Percentiles rank a stretch among this genome's conserved stretches.
These are phyloP conservation scores for Chitala chitala DNA, from an alignment of 2,113 vertebrate genomes.

Conservation along the genomic window DNA sequence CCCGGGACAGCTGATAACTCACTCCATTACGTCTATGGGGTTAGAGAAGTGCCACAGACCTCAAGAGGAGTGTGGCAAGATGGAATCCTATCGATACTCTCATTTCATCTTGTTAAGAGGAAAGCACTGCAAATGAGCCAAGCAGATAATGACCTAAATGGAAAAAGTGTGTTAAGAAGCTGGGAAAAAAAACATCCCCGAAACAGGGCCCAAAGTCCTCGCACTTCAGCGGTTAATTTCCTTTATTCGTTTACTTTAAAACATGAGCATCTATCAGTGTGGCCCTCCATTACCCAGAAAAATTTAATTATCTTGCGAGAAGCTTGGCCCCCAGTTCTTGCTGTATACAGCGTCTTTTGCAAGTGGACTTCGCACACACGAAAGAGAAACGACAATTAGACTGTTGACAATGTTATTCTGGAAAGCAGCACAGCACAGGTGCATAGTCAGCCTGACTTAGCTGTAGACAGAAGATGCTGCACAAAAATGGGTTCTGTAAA, in stretches of 20 bases:
- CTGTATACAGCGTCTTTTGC: not conserved
- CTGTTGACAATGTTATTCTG: not conserved
- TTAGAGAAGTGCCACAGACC: not conserved
- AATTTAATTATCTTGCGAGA: conserved; percentile 15
- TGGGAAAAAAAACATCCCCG: not conserved
- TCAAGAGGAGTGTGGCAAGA: not conserved
- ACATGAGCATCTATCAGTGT: not conserved
- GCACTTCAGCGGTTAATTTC: conserved; percentile 14
- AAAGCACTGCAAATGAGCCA: conserved; percentile 13
- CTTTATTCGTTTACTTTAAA: conserved; percentile 14
- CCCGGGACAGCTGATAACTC: not conserved
- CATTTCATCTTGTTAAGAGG: conserved; percentile 20
- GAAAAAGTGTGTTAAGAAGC: conserved; percentile 16
- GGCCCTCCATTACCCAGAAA: not conserved
- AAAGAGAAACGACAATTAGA: not conserved
- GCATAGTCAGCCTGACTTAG: not conserved
- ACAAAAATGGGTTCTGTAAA: not conserved
- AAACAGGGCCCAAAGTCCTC: conserved; percentile 15
- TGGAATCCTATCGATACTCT: conserved; percentile 14
- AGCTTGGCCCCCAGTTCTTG: not conserved
- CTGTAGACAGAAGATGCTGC: not conserved
- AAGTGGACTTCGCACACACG: not conserved
- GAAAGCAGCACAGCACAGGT: not conserved
- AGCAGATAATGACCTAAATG: conserved; percentile 4
- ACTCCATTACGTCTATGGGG: conserved; percentile 13